These are phyloP conservation scores for Scaptodrosophila lebanonensis DNA, from an alignment of 1,140 invertebrate species.

Conservation along the genomic window DNA sequence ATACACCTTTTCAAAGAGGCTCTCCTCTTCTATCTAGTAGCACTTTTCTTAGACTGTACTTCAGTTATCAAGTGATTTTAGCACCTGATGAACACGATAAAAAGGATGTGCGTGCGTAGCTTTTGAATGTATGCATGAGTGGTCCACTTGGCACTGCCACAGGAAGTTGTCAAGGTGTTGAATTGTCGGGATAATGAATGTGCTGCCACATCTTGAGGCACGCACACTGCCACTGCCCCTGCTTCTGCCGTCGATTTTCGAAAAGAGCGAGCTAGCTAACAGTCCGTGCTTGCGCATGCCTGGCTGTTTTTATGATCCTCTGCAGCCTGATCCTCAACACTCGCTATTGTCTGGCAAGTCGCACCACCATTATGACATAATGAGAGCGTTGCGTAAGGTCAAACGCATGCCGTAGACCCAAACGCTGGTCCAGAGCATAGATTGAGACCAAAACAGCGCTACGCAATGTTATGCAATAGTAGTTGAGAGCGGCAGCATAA, in stretches of 20 bases:
- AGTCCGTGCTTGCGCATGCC: too few species aligned
- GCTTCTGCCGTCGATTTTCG: too few species aligned
- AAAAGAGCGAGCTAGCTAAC: too few species aligned
- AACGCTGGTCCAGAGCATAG: slow-evolving; percentile 9
- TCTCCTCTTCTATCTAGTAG: too few species aligned
- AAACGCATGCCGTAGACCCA: slow-evolving; percentile 13
- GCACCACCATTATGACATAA: slow-evolving; percentile 59
- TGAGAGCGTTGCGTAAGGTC: slow-evolving; percentile 53
- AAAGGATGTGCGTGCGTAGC: neutral
- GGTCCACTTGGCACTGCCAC: slow-evolving; percentile 1
- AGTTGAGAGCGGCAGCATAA: slow-evolving; percentile 10
- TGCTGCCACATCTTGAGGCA: slow-evolving; percentile 12
- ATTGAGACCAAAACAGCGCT: slow-evolving; percentile 12
- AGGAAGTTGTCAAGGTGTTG: slow-evolving; percentile 56
- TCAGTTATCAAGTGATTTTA: too few species aligned
- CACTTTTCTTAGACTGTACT: too few species aligned
- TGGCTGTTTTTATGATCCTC: slow-evolving; percentile 19
- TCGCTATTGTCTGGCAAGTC: slow-evolving; percentile 40
- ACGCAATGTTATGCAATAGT: slow-evolving; percentile 68
- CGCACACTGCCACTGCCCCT: slow-evolving; percentile 38
- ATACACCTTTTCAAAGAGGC: too few species aligned
- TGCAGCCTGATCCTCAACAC: slow-evolving; percentile 19
- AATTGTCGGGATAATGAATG: slow-evolving; percentile 29
- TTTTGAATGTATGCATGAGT: slow-evolving; percentile 48
- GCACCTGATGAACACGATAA: too few species aligned